Conservation (phyloP, 2,113 vertebrate genomes). For the Salminus brasiliensis region DNA sequence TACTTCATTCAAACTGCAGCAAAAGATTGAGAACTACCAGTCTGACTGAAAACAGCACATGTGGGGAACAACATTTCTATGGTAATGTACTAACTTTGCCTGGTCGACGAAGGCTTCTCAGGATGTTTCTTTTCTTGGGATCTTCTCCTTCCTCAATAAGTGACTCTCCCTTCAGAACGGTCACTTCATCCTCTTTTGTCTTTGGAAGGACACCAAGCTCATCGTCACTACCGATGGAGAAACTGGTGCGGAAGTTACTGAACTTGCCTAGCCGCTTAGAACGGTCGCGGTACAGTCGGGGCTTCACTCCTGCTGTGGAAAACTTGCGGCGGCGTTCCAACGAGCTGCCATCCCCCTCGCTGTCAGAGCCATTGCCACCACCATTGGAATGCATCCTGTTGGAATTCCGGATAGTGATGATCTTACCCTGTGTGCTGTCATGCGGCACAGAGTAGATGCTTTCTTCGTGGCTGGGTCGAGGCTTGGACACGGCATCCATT, state of each 20-base stretch:
- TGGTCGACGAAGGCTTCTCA: conserved; percentile 89
- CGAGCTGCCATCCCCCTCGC: conserved; percentile 91
- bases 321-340: conserved; percentile 85
- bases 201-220: conserved; percentile 84
- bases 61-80: not conserved
- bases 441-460: conserved; percentile 98
- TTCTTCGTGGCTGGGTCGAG: conserved; percentile 89
- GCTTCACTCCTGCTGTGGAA: conserved; percentile 80
- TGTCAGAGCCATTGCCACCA: conserved; percentile 90
- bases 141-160: conserved; percentile 81
- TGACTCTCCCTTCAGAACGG: conserved; percentile 81
- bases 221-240: conserved; percentile 90
- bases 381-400: conserved; percentile 91
- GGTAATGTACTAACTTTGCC: conserved; percentile 83
- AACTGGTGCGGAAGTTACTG: conserved; percentile 87
- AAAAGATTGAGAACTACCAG: no score
- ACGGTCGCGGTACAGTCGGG: conserved; percentile 86
- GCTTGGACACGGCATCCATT: conserved; percentile 90
- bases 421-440: conserved; percentile 97
- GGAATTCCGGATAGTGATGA: conserved; percentile 95
- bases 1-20: not conserved
- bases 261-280: conserved; percentile 91
- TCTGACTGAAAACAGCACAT: not conserved
- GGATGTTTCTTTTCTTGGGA: conserved; percentile 87
- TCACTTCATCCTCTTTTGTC: conserved; percentile 89